These are phyloP conservation scores for Cinclus cinclus DNA, from an alignment of 2,113 vertebrate genomes.

Conservation along the genomic window DNA sequence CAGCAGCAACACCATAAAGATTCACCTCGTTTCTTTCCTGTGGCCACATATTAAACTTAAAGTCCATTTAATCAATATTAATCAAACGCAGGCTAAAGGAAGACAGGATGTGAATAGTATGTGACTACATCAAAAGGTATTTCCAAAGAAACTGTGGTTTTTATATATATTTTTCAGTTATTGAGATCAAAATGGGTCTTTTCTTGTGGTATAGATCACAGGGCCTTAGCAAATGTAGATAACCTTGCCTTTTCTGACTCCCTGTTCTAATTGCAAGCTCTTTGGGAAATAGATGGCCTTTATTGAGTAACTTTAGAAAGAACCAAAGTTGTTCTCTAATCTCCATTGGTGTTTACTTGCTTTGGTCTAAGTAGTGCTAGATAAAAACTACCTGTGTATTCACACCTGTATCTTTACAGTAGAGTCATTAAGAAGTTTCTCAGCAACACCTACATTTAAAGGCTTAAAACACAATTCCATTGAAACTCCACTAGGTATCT, in stretches of 20 bases:
- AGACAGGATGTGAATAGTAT: neutral
- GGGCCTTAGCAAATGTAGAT: neutral
- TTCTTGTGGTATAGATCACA: neutral
- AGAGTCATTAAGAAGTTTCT: neutral
- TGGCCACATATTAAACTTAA: neutral
- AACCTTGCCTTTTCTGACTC: neutral
- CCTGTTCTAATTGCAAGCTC: neutral
- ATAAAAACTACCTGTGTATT: neutral
- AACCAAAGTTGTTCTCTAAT: neutral
- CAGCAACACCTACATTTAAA: neutral
- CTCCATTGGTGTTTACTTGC: neutral
- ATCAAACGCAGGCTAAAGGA: neutral
- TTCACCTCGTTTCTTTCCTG: neutral
- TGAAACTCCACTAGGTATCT: neutral
- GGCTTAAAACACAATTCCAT: neutral
- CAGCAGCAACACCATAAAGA: neutral
- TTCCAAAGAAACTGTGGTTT: neutral
- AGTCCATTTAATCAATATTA: neutral
- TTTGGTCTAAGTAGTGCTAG: neutral
- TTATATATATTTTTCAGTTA: neutral
- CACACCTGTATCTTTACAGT: neutral
- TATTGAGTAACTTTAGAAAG: neutral
- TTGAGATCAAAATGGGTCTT: neutral
- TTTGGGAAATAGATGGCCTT: neutral
- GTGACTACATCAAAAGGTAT: neutral